Evolutionary conservation across 2,113 vertebrate species (phyloP).

Genomic region (Shinisaurus crocodilurus): DNA sequence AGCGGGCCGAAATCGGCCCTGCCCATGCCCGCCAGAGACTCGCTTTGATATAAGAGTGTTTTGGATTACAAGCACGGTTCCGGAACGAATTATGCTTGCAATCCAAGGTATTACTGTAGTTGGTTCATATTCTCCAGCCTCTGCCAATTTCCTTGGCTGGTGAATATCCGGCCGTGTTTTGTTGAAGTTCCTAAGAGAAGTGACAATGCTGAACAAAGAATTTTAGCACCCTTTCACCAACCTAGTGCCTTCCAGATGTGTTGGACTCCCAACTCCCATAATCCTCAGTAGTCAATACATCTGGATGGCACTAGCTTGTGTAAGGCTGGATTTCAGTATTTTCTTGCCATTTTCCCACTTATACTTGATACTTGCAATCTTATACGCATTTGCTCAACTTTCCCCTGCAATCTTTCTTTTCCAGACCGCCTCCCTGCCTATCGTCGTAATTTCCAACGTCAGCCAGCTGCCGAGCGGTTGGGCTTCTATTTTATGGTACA

Average conservation of each 20-base stretch:
- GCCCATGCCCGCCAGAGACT: no score
- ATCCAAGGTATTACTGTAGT: no score
- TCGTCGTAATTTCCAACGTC: conserved; percentile 97
- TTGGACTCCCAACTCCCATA: background rate
- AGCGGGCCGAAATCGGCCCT: no score
- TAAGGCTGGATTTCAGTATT: background rate
- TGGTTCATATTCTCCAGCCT: no score
- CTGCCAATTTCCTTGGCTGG: background rate
- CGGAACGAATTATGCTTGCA: no score
- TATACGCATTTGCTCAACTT: background rate
- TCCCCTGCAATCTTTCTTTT: conserved; percentile 23
- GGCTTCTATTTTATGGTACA: conserved; percentile 99
- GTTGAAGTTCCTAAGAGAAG: background rate
- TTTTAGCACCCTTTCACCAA: no score
- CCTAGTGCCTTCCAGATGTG: background rate
- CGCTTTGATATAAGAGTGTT: no score
- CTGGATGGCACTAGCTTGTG: no score
- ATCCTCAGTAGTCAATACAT: background rate
- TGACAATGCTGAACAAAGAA: background rate
- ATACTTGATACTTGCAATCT: background rate
- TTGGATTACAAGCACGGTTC: no score
- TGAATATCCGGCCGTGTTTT: background rate
- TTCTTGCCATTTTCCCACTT: background rate
- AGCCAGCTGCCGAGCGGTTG: conserved; percentile 97
- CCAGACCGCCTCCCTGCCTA: conserved; percentile 90